Evolutionary conservation across 2,113 vertebrate genomes (phyloP), one percentile per base, ranked within the genome.

Genomic region (Phalacrocorax aristotelis): DNA sequence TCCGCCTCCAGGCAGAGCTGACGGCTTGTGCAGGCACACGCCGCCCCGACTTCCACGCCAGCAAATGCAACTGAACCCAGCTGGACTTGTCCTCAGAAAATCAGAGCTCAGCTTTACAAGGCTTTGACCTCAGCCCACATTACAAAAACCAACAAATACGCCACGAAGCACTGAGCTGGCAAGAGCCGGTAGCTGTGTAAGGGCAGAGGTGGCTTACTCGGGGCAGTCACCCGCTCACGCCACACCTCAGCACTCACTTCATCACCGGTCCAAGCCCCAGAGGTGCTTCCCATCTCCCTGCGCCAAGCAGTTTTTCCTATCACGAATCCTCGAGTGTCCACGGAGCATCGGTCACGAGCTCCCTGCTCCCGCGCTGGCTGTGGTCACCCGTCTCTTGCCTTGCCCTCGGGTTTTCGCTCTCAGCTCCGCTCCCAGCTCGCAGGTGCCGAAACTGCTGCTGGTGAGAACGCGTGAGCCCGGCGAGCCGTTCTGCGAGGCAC

Each of bases 181-280:
- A 8, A 15, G 34, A 51, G 46, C 46, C 2, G 0, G 13, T 13
- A 11, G 29, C 44, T 42, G 44, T 7, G n/a, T 22, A 3, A 11
- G 57, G 32, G 57, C 44, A 13, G 44, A 27, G 54, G 16, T 6
- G 52, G n/a, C 54, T 70, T 14, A 7, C 10, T 11, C 13, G 5
- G 66, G 22, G 11, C 15, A 13, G 38, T 7, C 46, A 11, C 68
- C 79, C 5, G 1, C 38, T 23, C 81, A 10, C 19, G 2, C 36
- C 30, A 2, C 7, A 8, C 46, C 68, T 6, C 9, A 23, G 46
- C 46, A 3, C 48, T 14, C 30, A 4, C 22, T 34, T 22, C 17
- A 14, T 5, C 30, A 23, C 55, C 49, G 20, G 25, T 4, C 30
- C 48, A 32, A 13, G 34, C 21, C 11, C 57, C 27, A 6, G 52